Percentiles rank a stretch among this genome's conserved stretches.
Evolutionary conservation across 2,888 invertebrate species (phyloP).

Genomic region (Lasioglossum pauxillum): DNA sequence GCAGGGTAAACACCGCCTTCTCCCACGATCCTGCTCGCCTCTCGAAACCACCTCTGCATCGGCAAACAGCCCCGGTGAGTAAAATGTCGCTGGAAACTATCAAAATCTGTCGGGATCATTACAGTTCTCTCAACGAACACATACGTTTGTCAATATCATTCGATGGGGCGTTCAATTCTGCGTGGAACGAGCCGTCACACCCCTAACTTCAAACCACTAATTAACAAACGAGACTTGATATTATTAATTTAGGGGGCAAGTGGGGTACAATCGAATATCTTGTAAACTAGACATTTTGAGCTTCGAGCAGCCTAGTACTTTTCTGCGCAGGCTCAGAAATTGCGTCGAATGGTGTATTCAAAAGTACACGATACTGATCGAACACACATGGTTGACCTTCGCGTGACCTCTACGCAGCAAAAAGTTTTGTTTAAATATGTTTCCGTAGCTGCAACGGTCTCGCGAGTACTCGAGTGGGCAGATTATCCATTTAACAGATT

Average conservation of each 20-base stretch:
- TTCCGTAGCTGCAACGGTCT: background rate
- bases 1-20: conserved; percentile 59
- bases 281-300: background rate
- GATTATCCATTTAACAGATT: background rate
- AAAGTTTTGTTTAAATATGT: background rate
- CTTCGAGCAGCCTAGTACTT: background rate
- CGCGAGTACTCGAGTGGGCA: background rate
- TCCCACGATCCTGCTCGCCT: conserved; percentile 8
- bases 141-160: background rate
- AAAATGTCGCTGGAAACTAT: background rate
- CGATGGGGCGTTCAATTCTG: background rate
- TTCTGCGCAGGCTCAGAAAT: background rate
- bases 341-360: background rate
- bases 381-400: background rate
- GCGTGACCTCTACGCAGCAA: background rate
- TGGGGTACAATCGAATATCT: background rate
- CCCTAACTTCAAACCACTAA: background rate
- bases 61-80: background rate
- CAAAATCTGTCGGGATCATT: background rate
- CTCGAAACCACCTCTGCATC: background rate
- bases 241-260: background rate
- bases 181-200: background rate
- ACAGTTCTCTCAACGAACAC: background rate
- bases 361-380: background rate
- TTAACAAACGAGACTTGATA: background rate